A percentile compares a stretch with the other conserved stretches of the same genome.
Conservation (phyloP, 1,140 invertebrate species). For the Tigriopus japonicus region DNA sequence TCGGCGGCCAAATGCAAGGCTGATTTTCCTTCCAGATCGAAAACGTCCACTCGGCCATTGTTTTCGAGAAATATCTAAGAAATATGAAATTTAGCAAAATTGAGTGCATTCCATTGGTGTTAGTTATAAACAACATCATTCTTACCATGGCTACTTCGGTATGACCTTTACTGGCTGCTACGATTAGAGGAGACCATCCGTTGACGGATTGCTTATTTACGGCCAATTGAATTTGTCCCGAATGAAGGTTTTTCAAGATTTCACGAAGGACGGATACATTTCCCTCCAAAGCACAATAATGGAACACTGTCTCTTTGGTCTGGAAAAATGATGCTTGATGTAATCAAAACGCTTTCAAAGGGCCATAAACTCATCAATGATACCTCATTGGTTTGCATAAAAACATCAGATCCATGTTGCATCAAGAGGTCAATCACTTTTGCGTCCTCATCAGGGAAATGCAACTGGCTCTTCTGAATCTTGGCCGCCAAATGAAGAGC, state of each 20-base stretch:
- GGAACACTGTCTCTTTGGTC: slow-evolving; percentile 78
- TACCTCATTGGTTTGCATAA: slow-evolving; percentile 51
- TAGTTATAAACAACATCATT: neutral
- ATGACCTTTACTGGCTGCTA: slow-evolving; percentile 49
- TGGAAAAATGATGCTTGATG: slow-evolving; percentile 32
- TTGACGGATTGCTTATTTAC: slow-evolving; percentile 75
- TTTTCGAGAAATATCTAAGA: slow-evolving; percentile 63
- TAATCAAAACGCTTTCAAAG: neutral
- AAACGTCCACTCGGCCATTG: slow-evolving; percentile 93
- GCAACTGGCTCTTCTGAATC: slow-evolving; percentile 25
- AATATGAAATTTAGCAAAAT: neutral
- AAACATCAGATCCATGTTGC: slow-evolving; percentile 71
- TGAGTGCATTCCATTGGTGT: too few species aligned
- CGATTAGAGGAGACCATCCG: slow-evolving; percentile 88
- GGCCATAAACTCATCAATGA: neutral
- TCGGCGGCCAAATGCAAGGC: slow-evolving; percentile 88
- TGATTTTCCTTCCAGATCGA: slow-evolving; percentile 85
- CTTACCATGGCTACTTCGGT: slow-evolving; percentile 25
- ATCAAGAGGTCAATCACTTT: slow-evolving; percentile 72
- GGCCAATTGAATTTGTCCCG: slow-evolving; percentile 65
- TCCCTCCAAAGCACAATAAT: slow-evolving; percentile 79
- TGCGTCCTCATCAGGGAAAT: slow-evolving; percentile 52
- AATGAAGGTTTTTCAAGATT: slow-evolving; percentile 71
- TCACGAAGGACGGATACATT: slow-evolving; percentile 86
- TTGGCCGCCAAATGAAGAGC: slow-evolving; percentile 58